Conservation (phyloP, 1,140 invertebrate species). For the Bombus balteatus region DNA sequence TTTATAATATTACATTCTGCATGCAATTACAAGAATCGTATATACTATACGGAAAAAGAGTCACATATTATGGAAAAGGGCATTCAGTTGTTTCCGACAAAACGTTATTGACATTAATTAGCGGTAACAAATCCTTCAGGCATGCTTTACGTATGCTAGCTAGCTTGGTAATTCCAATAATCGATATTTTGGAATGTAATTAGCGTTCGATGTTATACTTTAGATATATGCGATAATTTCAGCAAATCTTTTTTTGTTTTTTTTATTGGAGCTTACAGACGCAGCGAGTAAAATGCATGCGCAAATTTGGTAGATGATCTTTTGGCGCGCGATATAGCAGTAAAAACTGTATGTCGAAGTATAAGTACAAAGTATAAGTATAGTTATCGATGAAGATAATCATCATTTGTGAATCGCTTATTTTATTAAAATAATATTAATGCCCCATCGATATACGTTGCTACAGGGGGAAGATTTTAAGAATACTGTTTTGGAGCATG, state of each 20-base stretch:
- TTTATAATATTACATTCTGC: constrained; percentile 37
- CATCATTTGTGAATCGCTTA: neutral
- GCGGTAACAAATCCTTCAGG: constrained; percentile 28
- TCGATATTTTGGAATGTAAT: constrained; percentile 20
- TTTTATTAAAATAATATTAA: neutral
- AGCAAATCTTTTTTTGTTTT: neutral
- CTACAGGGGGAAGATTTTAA: neutral
- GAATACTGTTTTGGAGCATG: neutral
- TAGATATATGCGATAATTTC: neutral
- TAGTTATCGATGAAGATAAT: neutral
- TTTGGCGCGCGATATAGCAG: neutral
- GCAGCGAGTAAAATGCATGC: neutral
- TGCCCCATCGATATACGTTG: neutral
- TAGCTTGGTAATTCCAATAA: neutral
- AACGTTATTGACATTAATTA: constrained; percentile 45
- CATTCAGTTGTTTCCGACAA: constrained; percentile 63
- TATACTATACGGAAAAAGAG: constrained; percentile 56
- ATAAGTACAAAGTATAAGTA: neutral
- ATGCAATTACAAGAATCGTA: constrained; percentile 59
- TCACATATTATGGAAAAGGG: constrained; percentile 57
- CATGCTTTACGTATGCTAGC: constrained; percentile 5
- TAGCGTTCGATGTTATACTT: constrained; percentile 3
- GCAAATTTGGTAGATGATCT: constrained; percentile 3
- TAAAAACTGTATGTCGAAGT: neutral
- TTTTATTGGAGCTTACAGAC: neutral